Percentiles rank a stretch among this genome's conserved stretches.
Evolutionary conservation across 2,888 invertebrate species (phyloP).

Genomic region (Barypeithes pellucidus): DNA sequence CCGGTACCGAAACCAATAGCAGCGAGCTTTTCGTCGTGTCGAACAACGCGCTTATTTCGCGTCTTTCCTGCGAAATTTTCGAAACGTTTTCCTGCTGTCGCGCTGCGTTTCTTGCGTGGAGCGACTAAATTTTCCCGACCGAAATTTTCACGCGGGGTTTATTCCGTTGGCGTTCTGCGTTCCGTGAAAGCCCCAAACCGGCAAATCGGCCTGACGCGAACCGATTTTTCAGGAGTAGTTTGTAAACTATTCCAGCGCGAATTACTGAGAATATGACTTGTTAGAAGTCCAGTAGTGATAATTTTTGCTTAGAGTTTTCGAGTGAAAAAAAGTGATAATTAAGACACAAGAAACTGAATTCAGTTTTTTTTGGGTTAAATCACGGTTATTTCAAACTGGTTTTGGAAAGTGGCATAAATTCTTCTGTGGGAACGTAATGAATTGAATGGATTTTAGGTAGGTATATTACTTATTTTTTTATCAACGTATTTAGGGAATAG

Average conservation of each 20-base stretch:
- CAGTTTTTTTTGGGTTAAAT: not conserved
- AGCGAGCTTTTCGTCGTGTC: slow-evolving; percentile 5
- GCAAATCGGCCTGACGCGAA: not conserved
- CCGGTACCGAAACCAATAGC: slow-evolving; percentile 1
- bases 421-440: not conserved
- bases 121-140: not conserved
- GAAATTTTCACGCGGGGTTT: slow-evolving; percentile 1
- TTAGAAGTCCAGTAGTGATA: not conserved
- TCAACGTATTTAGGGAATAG: too few relatives aligned
- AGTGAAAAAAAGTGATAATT: not conserved
- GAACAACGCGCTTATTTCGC: not conserved
- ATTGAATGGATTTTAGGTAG: not conserved
- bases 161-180: slow-evolving; percentile 7
- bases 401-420: not conserved
- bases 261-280: not conserved
- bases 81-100: slow-evolving; percentile 2
- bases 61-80: slow-evolving; percentile 13
- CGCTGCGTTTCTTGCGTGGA: slow-evolving; percentile 11
- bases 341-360: not conserved
- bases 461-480: too few relatives aligned
- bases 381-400: slow-evolving; percentile 1
- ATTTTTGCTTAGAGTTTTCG: not conserved
- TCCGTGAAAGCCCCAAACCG: not conserved
- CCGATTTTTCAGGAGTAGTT: not conserved
- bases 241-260: not conserved